Evolutionary conservation across 2,888 invertebrate genomes (phyloP), one percentile per base, ranked within the genome.

Genomic region (Sclerodermus sp.): DNA sequence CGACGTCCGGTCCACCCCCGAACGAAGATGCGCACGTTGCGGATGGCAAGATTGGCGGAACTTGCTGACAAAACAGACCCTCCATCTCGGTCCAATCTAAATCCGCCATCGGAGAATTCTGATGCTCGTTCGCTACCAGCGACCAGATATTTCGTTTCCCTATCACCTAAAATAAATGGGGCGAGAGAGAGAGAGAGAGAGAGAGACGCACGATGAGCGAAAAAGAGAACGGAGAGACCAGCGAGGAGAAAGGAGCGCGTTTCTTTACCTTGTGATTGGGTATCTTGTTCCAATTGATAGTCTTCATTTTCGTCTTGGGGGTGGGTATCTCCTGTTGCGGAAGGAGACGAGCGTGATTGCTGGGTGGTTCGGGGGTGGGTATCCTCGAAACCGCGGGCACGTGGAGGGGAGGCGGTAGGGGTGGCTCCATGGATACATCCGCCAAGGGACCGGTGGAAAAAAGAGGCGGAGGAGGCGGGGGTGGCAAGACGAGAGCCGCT

Each of bases 221-320:
- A n/a, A n/a, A n/a, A n/a, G n/a, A n/a, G n/a, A n/a, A n/a, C n/a
- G n/a, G n/a, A n/a, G n/a, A n/a, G n/a, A n/a, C n/a, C n/a, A n/a
- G n/a, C n/a, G n/a, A n/a, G n/a, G n/a, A n/a, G n/a, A n/a, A n/a
- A n/a, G n/a, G n/a, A n/a, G n/a, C n/a, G n/a, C n/a, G n/a, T n/a
- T n/a, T n/a, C n/a, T 2, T 13, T 47, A 90, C 89, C 82, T 92
- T 93, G 73, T 89, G 89, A 71, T 89, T 90, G 32, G 96, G 94
- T 68, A 97, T 94, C 79, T 96, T 97, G 75, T 93, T 93, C 97
- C 97, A 98, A 74, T 97, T 96, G 58, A 97, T 90, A 0, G 96
- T 94, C 81, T 95, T 96, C 95, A 97, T 96, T 79, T 96, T 96
- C 23, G 91, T 87, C 78, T 91, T 93, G n/a, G 97, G 96, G 51